phyloP scores from a whole-genome alignment of 2,888 invertebrate genomes.

The Dascillus cervinus region DNA sequence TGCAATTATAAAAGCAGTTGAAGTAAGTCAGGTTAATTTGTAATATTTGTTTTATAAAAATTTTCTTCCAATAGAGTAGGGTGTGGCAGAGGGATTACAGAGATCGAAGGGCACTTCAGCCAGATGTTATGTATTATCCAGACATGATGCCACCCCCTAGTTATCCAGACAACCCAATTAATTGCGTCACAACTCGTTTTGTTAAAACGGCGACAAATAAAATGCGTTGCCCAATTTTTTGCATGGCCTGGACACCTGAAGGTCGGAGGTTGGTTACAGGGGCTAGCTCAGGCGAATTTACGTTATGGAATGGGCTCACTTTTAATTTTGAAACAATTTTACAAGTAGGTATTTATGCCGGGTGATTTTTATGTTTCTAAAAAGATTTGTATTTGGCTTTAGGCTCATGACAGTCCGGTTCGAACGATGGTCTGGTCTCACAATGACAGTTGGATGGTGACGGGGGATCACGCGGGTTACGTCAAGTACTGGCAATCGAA shows the following conservation, averaged over 20 bases:
- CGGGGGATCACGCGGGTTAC: constrained; percentile 96
- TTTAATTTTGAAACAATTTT: constrained; percentile 99
- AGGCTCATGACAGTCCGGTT: constrained; percentile 99
- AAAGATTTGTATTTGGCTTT: constrained; percentile 9
- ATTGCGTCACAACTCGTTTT: constrained; percentile 90
- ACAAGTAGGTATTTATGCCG: constrained; percentile 64
- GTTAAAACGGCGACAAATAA: constrained; percentile 99
- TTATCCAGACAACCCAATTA: constrained; percentile 90
- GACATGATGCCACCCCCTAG: constrained; percentile 91
- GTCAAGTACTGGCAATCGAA: constrained; percentile 99
- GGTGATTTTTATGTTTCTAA: too few relatives aligned
- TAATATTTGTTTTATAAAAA: neutral
- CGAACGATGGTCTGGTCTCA: constrained; percentile 99
- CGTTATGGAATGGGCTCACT: constrained; percentile 99
- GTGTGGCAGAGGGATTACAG: constrained; percentile 92
- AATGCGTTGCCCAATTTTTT: constrained; percentile 98
- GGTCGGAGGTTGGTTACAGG: constrained; percentile 96
- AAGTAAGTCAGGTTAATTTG: constrained; percentile 50
- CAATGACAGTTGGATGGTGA: constrained; percentile 99
- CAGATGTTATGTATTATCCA: constrained; percentile 91
- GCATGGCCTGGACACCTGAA: constrained; percentile 99
- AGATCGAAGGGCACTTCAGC: constrained; percentile 83
- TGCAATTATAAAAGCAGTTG: constrained; percentile 83
- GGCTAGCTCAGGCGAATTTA: constrained; percentile 98
- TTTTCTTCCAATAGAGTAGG: constrained; percentile 56